Evolutionary conservation across 35 echinoderm and acorn worm genomes (phyloP).

Genomic region (Chiridota heheva): DNA sequence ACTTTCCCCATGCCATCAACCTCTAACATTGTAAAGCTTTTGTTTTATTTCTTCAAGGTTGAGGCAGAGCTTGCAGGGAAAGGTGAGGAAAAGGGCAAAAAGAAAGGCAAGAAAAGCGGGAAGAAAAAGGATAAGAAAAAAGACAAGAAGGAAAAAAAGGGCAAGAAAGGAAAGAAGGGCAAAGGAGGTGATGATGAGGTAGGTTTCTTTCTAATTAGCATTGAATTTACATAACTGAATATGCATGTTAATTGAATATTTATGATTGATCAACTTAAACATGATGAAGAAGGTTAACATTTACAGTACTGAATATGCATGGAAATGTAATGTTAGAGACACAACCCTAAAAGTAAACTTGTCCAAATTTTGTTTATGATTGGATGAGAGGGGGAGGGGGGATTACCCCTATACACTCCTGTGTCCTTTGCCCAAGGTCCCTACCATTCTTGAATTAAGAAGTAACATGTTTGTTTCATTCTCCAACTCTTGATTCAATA

Average conservation of each 20-base stretch:
- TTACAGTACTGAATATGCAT: neutral
- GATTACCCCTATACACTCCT: too few species aligned
- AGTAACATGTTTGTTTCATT: too few species aligned
- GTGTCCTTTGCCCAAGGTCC: too few species aligned
- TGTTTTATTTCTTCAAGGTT: constrained; percentile 32
- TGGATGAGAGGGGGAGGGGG: too few species aligned
- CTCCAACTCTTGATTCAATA: too few species aligned
- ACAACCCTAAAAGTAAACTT: too few species aligned
- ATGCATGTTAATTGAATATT: neutral
- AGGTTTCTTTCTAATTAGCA: neutral
- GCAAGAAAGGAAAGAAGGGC: constrained; percentile 94
- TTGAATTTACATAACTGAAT: constrained; percentile 2
- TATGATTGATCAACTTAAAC: too few species aligned
- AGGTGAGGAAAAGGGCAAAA: constrained; percentile 86
- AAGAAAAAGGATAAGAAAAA: constrained; percentile 93
- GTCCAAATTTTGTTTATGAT: too few species aligned
- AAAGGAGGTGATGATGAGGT: constrained; percentile 97
- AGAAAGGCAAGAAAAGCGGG: constrained; percentile 84
- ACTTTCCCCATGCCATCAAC: too few species aligned
- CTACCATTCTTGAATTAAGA: too few species aligned
- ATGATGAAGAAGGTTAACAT: too few species aligned
- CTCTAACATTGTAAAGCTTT: neutral
- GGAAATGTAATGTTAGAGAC: too few species aligned
- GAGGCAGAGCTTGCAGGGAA: constrained; percentile 85
- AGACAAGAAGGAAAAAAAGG: constrained; percentile 97